Base-by-base conservation (phyloP, 2,797 vertebrate species). In the Mormyrus proboscirostris region DNA sequence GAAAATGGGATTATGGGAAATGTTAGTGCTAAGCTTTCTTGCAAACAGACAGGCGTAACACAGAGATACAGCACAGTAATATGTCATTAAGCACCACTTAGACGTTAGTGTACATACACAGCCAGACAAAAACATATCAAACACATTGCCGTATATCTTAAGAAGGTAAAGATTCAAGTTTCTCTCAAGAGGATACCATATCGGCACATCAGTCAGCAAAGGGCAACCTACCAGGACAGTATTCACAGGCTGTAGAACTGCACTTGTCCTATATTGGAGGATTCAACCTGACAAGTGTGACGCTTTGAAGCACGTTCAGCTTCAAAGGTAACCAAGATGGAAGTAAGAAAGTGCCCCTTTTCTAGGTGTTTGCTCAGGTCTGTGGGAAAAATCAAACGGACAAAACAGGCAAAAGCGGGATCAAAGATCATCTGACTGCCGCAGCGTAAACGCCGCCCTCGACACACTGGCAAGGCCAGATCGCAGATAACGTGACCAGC, bases 201-300 rank as follows among this genome's bases (percentile, higher is more conserved):
- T 94, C 94, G 94, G 95, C 95, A 95, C 94, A 93, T 94, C 92
- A 84, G 94, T 94, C 92, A 91, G 89, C 92, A 22, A 44, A 82
- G 90, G 90, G 93, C 90, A 53, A 91, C 29, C 89, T 88, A 91
- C 93, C 90, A 59, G 12, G n/a, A 10, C n/a, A 14, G 12, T 2
- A 19, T 41, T 76, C 69, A 79, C 73, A 79, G 29, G 73, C 73
- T 76, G 73, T 8, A 76, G 38, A 76, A 5, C 69, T 41, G 38
- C 19, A 19, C 73, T 79, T 44, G 14, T 79, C 38, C 73, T 79
- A 19, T 4, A 90, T 89, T 90, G 22, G 88, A 89, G 89, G 90
- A 53, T 90, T 91, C 87, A 91, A 91, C 92, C 91, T 89, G 90
- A 90, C 93, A 92, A 49, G 92, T 90, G 59, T 86, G 91, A 90